A percentile compares a stretch with the other conserved stretches of the same genome.
Conservation (phyloP, 1,140 invertebrate species). For the Heliconius hewitsoni region DNA sequence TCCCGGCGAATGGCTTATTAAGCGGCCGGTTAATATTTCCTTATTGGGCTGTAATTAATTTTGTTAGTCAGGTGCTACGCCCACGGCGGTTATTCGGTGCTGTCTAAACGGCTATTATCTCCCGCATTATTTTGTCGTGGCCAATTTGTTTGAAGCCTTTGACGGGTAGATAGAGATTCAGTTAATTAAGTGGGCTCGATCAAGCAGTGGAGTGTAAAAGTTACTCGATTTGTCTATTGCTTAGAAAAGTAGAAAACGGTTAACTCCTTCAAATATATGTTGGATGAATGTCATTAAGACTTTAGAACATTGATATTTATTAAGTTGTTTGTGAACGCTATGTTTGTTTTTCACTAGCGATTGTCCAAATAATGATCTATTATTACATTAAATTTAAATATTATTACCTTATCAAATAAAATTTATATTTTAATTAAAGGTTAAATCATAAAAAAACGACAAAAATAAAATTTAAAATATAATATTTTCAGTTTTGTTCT, state of each 20-base stretch:
- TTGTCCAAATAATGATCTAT: too few relatives aligned
- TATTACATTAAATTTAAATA: too few relatives aligned
- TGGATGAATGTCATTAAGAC: background rate
- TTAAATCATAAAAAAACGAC: too few relatives aligned
- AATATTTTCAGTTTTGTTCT: too few relatives aligned
- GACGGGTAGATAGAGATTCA: conserved; percentile 69
- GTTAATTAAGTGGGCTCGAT: conserved; percentile 71
- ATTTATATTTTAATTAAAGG: too few relatives aligned
- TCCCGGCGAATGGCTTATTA: conserved; percentile 79
- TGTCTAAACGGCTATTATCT: conserved; percentile 75
- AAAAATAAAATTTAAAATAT: too few relatives aligned
- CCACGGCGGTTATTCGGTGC: conserved; percentile 62
- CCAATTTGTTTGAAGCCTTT: conserved; percentile 80
- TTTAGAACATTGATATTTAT: background rate
- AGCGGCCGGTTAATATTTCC: conserved; percentile 80
- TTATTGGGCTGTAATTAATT: conserved; percentile 80
- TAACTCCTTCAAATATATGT: background rate
- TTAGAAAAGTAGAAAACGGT: background rate
- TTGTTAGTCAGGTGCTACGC: conserved; percentile 78
- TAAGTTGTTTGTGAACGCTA: background rate
- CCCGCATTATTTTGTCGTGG: conserved; percentile 75
- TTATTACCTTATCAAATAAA: too few relatives aligned
- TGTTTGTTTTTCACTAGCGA: too few relatives aligned
- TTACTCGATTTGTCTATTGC: background rate
- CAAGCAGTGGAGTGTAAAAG: conserved; percentile 27